These are phyloP conservation scores for Salvelinus sp. DNA, from an alignment of 2,113 vertebrate genomes.

Conservation along the genomic window DNA sequence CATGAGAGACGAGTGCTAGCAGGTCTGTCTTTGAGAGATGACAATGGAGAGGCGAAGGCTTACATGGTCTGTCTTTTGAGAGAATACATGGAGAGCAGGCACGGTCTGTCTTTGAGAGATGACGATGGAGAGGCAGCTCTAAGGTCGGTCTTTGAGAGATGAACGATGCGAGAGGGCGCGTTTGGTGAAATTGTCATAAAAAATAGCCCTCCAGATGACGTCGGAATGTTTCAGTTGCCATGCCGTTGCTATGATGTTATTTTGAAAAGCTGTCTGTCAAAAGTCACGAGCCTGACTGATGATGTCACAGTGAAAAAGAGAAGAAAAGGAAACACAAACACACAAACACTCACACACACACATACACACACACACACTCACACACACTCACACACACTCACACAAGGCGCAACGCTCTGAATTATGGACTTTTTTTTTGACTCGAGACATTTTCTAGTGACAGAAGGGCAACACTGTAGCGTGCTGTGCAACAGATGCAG, in stretches of 20 bases:
- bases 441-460: not conserved
- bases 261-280: slow-evolving; percentile 21
- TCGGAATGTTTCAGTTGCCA: slow-evolving; percentile 36
- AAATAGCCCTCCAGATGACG: slow-evolving; percentile 31
- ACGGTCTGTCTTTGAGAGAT: no score
- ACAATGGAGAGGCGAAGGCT: no score
- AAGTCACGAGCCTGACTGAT: slow-evolving; percentile 3
- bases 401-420: not conserved
- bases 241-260: slow-evolving; percentile 16
- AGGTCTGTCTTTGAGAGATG: not conserved
- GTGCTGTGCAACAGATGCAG: no score
- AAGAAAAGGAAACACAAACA: not conserved
- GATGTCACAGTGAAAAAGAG: slow-evolving; percentile 33
- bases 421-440: no score
- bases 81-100: no score
- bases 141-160: no score
- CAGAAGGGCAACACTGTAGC: no score
- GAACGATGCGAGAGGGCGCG: no score
- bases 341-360: not conserved
- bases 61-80: no score
- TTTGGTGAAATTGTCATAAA: slow-evolving; percentile 32
- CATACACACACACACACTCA: no score
- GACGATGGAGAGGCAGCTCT: no score
- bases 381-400: not conserved
- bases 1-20: no score